These are phyloP conservation scores for Laothoe populi DNA, from an alignment of 2,888 invertebrate species.

Conservation along the genomic window DNA sequence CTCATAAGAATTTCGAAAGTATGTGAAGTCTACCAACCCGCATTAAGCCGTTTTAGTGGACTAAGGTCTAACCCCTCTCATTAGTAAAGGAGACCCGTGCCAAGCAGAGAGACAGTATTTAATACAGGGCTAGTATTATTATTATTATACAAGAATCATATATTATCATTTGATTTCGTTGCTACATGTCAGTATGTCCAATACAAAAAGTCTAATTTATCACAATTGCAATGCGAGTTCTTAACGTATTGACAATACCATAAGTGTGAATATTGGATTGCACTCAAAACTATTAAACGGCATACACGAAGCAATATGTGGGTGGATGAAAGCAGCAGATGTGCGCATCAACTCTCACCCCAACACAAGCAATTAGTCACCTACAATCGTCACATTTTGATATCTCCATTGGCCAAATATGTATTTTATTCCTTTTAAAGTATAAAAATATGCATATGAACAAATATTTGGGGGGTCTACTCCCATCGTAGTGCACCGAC, in stretches of 20 bases:
- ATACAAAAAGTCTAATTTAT: background rate
- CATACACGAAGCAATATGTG: conserved; percentile 70
- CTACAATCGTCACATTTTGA: conserved; percentile 43
- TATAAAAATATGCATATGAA: conserved; percentile 26
- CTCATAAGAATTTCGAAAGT: too few species aligned
- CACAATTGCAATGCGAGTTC: background rate
- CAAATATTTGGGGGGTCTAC: conserved; percentile 76
- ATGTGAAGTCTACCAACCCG: too few species aligned
- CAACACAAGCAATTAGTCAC: conserved; percentile 66
- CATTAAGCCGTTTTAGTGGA: too few species aligned
- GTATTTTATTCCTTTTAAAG: conserved; percentile 7
- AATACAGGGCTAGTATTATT: too few species aligned
- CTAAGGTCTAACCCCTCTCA: too few species aligned
- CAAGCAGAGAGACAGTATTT: too few species aligned
- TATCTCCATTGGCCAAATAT: conserved; percentile 17
- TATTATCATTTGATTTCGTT: too few species aligned
- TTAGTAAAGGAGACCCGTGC: too few species aligned
- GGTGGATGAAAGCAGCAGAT: conserved; percentile 79
- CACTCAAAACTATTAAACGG: conserved; percentile 79
- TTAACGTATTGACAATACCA: conserved; percentile 43
- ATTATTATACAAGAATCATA: too few species aligned
- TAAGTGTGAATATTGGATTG: conserved; percentile 72
- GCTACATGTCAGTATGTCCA: background rate
- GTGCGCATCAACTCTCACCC: conserved; percentile 68
- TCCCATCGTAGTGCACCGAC: conserved; percentile 67